Evolutionary conservation across 1,140 invertebrate genomes (phyloP), one percentile per base, ranked within the genome.

Genomic region (Magallana gigas): DNA sequence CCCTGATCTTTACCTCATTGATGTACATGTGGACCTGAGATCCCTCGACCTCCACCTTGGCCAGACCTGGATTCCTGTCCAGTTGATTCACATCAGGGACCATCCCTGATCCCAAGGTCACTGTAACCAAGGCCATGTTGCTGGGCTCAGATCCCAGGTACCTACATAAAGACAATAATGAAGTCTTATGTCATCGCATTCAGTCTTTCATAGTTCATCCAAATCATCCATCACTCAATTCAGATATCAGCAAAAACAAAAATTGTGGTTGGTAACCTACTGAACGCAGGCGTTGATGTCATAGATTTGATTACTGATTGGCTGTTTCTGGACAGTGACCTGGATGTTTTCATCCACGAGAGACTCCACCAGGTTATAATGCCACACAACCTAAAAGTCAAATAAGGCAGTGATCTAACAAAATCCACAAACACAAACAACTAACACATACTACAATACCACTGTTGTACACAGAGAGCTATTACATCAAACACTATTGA

Each of bases 51-150:
- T 76, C 68, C 9, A 76, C 68, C 8, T 76, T 76, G 1, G 68
- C 23, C 68, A 76, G 68, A 5, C 2, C 9, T 12, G 23, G 11
- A 14, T 76, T 29, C 68, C 11, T 7, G 8, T 76, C 68, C 68
- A 76, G 23, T 76, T 76, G 23, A 5, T 76, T 11, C 68, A 76
- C 29, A 76, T 76, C 68, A 29, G 68, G 23, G 9, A 9, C 9
- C 23, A 76, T 76, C 8, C 68, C 68, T 0, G 68, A 76, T 76
- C 68, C 68, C 68, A 76, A 29, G 23, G 68, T 76, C 23, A 76
- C 68, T 23, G 68, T 29, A 8, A 76, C 68, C 23, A 76, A 12
- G 23, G 68, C 68, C 68, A 76, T 76, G 68, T 76, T 76, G 36
- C 68, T 76, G 18, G 68, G 68, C 12, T 11, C 23, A 36, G 18